These are phyloP conservation scores for Cynopterus brachyotis DNA, from an alignment of 2,113 vertebrate genomes.

Conservation along the genomic window DNA sequence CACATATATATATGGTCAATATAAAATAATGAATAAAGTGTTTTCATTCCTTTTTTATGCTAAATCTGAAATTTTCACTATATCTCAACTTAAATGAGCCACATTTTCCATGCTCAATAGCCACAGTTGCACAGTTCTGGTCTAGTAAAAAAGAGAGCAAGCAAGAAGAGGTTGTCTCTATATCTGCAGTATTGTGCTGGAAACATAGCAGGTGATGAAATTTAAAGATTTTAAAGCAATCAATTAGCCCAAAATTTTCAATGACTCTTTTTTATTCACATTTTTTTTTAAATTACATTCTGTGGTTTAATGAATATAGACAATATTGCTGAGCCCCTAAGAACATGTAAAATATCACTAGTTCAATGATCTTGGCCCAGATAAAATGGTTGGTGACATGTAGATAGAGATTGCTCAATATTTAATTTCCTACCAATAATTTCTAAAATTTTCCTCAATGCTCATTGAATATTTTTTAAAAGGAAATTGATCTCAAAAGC, in stretches of 20 bases:
- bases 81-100: background rate
- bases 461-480: background rate
- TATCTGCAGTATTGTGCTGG: background rate
- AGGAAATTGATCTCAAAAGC: background rate
- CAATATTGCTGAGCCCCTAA: background rate
- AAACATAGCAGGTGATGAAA: background rate
- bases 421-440: background rate
- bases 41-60: background rate
- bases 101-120: background rate
- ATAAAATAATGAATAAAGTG: background rate
- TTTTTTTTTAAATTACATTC: background rate
- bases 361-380: background rate
- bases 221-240: background rate
- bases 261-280: background rate
- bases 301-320: background rate
- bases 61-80: background rate
- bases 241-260: background rate
- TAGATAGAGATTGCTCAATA: background rate
- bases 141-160: background rate
- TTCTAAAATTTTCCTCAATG: background rate
- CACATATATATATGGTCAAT: background rate
- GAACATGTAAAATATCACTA: background rate
- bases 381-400: background rate
- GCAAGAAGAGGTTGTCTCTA: background rate
- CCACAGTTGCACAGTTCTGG: fast-evolving